Percentiles rank a stretch among this genome's conserved stretches.
Evolutionary conservation across 2,888 invertebrate species (phyloP).

Genomic region (Pristionchus arcanus): DNA sequence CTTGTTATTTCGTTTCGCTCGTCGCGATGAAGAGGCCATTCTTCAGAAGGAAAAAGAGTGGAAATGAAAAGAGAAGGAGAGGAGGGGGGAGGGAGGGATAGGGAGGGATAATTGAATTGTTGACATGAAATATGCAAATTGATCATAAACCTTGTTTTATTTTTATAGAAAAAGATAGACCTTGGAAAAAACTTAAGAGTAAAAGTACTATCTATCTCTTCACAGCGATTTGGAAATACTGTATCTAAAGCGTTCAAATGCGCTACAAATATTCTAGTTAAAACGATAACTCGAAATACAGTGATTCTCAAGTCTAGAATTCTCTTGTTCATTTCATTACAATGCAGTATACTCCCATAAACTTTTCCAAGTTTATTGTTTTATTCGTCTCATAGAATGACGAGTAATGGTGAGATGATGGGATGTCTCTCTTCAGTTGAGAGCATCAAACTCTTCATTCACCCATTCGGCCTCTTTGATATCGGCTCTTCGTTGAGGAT

Average conservation of each 20-base stretch:
- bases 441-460: background rate
- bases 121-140: background rate
- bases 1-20: background rate
- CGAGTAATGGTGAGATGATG: background rate
- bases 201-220: no score
- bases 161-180: no score
- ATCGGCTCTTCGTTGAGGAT: background rate
- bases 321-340: background rate
- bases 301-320: no score
- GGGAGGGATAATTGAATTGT: background rate
- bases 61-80: background rate
- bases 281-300: no score
- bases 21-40: background rate
- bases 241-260: no score
- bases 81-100: background rate
- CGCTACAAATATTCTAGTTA: no score
- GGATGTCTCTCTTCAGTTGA: background rate
- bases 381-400: conserved; percentile 1
- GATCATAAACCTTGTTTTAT: background rate
- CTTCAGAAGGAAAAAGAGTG: background rate
- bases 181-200: no score
- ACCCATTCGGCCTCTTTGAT: background rate
- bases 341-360: background rate
- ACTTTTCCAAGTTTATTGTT: background rate
- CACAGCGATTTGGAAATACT: no score